Percentiles rank a stretch among this genome's conserved stretches.
These are phyloP conservation scores for Calliopum simillimum DNA, from an alignment of 2,888 invertebrate species.

Conservation along the genomic window DNA sequence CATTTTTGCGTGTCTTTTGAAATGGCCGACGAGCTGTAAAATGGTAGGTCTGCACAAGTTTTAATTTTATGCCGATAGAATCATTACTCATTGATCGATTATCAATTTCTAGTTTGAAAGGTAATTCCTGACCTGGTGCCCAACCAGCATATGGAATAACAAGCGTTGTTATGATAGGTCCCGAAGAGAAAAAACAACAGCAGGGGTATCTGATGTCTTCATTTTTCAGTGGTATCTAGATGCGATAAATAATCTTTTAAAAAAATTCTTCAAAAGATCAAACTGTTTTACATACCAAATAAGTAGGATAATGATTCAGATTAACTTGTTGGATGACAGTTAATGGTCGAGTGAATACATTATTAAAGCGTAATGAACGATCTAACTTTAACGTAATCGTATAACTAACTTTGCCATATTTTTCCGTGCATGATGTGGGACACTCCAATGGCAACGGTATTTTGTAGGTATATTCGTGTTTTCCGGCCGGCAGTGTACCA, in stretches of 20 bases:
- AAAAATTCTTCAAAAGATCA: not conserved
- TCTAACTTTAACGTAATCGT: constrained; percentile 80
- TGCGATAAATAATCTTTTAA: constrained; percentile 36
- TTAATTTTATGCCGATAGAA: constrained; percentile 41
- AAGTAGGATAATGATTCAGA: constrained; percentile 77
- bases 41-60: constrained; percentile 43
- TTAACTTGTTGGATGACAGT: constrained; percentile 82
- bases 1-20: constrained; percentile 38
- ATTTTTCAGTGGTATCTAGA: constrained; percentile 45
- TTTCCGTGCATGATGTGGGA: constrained; percentile 81
- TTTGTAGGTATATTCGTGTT: constrained; percentile 77
- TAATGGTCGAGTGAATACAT: constrained; percentile 67
- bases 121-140: constrained; percentile 50
- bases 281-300: constrained; percentile 78
- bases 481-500: constrained; percentile 48
- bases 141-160: constrained; percentile 51
- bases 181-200: constrained; percentile 49
- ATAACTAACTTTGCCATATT: constrained; percentile 79
- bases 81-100: constrained; percentile 48
- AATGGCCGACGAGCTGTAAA: constrained; percentile 49
- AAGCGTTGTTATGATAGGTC: constrained; percentile 46
- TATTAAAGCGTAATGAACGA: constrained; percentile 80
- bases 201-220: constrained; percentile 47
- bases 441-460: constrained; percentile 71
- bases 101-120: constrained; percentile 46